Evolutionary conservation across 1,140 invertebrate species (phyloP).

Genomic region (Drosophila pseudoananassae): DNA sequence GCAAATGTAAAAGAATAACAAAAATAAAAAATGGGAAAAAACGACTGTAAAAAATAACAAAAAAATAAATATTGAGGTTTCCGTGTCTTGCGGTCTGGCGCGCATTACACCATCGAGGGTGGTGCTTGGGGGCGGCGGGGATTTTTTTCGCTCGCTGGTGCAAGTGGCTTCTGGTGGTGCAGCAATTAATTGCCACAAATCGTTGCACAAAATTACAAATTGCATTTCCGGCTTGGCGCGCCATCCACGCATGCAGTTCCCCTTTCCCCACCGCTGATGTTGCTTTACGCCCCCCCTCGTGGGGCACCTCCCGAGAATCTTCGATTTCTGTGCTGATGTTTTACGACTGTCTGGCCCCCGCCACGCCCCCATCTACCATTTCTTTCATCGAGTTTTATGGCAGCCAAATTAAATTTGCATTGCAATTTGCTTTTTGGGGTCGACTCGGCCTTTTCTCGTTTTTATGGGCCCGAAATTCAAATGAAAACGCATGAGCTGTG

Average conservation of each 20-base stretch:
- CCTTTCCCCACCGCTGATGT: not conserved
- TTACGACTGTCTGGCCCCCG: constrained; percentile 36
- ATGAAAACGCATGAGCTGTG: constrained; percentile 56
- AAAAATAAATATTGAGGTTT: constrained; percentile 70
- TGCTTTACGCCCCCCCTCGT: not conserved
- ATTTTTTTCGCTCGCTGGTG: not conserved
- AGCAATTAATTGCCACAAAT: constrained; percentile 80
- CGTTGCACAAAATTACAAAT: constrained; percentile 74
- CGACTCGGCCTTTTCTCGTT: constrained; percentile 47
- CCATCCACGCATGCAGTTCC: constrained; percentile 55
- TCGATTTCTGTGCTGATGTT: constrained; percentile 28
- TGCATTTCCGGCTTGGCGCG: constrained; percentile 74
- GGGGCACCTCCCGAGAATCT: constrained; percentile 4
- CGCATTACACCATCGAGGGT: constrained; percentile 19
- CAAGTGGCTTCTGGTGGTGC: constrained; percentile 26
- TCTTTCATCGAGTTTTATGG: constrained; percentile 48
- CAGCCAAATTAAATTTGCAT: constrained; percentile 79
- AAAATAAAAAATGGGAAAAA: constrained; percentile 2
- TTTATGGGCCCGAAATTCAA: constrained; percentile 51
- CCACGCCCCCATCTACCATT: not conserved
- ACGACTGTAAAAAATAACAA: constrained; percentile 28
- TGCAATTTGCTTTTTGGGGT: constrained; percentile 55
- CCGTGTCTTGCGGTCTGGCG: constrained; percentile 76
- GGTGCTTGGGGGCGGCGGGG: not conserved
- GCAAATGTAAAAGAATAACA: constrained; percentile 15